Evolutionary conservation across 1,140 invertebrate species (phyloP), one percentile per base, ranked within the genome.

Genomic region (Heliconius melpomene): DNA sequence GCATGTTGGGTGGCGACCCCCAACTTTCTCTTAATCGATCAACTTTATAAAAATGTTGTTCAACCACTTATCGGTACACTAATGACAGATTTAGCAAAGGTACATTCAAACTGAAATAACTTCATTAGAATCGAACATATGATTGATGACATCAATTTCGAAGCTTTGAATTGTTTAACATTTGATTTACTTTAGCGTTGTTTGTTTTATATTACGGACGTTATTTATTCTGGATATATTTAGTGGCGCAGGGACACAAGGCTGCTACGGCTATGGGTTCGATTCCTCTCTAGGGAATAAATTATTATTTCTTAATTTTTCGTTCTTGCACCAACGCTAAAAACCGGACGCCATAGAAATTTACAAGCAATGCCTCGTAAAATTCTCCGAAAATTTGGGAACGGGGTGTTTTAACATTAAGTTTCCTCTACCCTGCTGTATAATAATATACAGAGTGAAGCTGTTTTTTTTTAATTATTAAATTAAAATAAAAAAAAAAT

Each of bases 31-130:
- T 60, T 66, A 66, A 66, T 66, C 60, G n/a, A 66, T 66, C 60
- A 66, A 66, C 23, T 66, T 66, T 66, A 29, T 29, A 66, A 66
- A 29, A 66, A 66, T 66, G 60, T 66, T 29, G 26, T 66, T 66
- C 7, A 13, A 16, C 60, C 60, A 66, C 60, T 66, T 66, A 66
- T 66, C 23, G 23, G 3, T 66, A 66, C 23, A 66, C 23, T 66
- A 66, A 29, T 66, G 60, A 66, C 60, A 66, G 60, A 66, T 66
- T 66, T 66, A 66, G 60, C 60, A 16, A 66, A 66, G 60, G 60
- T 66, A 26, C 60, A 66, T 66, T 29, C 26, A 13, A 66, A 66
- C 60, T 66, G 60, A 26, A 66, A 66, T 66, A 29, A 66, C 60
- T 66, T 66, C 23, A 66, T 66, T 66, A 66, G 57, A 66, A 66